phyloP scores from a whole-genome alignment of 2,113 vertebrate species.

The Coreoperca whiteheadi region DNA sequence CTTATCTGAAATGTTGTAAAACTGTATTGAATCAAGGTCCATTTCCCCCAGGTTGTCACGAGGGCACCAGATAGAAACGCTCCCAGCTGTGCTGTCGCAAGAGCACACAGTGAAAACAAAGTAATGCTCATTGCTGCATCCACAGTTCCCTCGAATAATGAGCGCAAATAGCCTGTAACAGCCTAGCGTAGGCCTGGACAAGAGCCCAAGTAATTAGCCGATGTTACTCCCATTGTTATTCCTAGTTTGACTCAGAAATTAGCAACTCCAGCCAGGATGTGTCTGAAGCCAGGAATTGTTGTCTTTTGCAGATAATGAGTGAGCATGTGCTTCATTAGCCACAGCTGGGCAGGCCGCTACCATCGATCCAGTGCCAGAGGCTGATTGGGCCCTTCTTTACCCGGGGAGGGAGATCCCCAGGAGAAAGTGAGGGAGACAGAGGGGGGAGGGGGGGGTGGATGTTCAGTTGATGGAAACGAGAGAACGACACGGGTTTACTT shows the following conservation, averaged over 20 bases:
- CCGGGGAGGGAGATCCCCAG: neutral
- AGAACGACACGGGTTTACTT: neutral
- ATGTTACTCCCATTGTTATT: constrained; percentile 40
- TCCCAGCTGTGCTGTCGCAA: neutral
- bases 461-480: constrained; percentile 11
- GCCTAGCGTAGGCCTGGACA: constrained; percentile 11
- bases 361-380: constrained; percentile 21
- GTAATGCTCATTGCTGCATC: neutral
- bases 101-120: constrained; percentile 12
- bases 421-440: neutral
- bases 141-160: constrained; percentile 10
- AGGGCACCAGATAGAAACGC: neutral
- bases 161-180: constrained; percentile 29
- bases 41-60: neutral
- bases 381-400: constrained; percentile 37
- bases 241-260: constrained; percentile 46
- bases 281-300: constrained; percentile 48
- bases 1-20: neutral
- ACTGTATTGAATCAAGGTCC: neutral
- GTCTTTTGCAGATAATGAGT: constrained; percentile 59
- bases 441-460: neutral
- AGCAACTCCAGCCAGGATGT: constrained; percentile 21
- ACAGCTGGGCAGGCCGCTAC: constrained; percentile 41
- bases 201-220: constrained; percentile 49
- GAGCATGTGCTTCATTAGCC: constrained; percentile 60